Conservation (phyloP, 2,113 vertebrate genomes). For the Esox niger region DNA sequence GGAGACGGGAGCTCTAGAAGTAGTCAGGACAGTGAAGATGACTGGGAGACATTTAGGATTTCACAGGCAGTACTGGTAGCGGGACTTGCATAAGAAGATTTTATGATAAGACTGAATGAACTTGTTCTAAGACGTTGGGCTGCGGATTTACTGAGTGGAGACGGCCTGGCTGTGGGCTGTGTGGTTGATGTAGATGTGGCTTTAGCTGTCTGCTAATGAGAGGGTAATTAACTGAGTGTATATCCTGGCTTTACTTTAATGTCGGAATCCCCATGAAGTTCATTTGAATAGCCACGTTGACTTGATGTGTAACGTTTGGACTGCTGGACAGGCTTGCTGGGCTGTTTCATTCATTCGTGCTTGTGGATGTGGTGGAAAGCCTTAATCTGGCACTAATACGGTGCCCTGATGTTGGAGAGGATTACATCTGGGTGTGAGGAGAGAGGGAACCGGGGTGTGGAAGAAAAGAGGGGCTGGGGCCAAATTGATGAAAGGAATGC, state of each 20-base stretch:
- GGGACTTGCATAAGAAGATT: no score
- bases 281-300: background rate
- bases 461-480: background rate
- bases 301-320: background rate
- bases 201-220: background rate
- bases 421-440: slow-evolving; percentile 19
- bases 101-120: no score
- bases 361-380: background rate
- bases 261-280: background rate
- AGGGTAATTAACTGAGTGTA: background rate
- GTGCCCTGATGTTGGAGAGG: slow-evolving; percentile 17
- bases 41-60: no score
- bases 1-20: no score
- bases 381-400: background rate
- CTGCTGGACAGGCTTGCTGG: background rate
- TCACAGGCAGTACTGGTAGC: no score
- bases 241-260: background rate
- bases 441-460: background rate
- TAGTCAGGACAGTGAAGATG: no score
- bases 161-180: background rate
- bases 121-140: no score
- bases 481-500: background rate
- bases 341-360: background rate
- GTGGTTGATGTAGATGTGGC: background rate
- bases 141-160: no score